Percentiles rank a stretch among this genome's conserved stretches.
phyloP scores from a whole-genome alignment of 2,888 invertebrate genomes.

The Dexiosoma caninum region DNA sequence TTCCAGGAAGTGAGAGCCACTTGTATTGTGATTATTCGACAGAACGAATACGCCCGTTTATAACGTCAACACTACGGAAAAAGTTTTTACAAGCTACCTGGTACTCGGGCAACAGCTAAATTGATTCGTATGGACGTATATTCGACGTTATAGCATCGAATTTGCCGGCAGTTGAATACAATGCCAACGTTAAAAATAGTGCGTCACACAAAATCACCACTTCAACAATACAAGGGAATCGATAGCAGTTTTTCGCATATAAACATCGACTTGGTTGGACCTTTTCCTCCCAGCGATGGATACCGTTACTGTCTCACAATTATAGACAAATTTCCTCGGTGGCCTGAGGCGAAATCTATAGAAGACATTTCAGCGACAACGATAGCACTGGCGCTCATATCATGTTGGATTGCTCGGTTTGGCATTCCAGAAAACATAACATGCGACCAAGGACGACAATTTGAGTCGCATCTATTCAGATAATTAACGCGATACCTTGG shows the following conservation, averaged over 20 bases:
- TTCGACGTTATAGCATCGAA: not conserved
- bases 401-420: conserved; percentile 42
- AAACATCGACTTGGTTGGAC: conserved; percentile 30
- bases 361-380: conserved; percentile 28
- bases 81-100: too few relatives aligned
- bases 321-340: conserved; percentile 46
- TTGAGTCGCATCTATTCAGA: conserved; percentile 39
- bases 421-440: conserved; percentile 40
- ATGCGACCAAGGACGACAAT: conserved; percentile 49
- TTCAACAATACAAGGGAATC: not conserved
- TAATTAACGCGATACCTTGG: conserved; percentile 35
- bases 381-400: conserved; percentile 27
- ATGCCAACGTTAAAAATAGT: conserved; percentile 2
- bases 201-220: not conserved
- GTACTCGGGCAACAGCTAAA: too few relatives aligned
- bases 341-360: conserved; percentile 41
- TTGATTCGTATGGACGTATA: conserved; percentile 57
- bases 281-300: conserved; percentile 13
- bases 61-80: too few relatives aligned
- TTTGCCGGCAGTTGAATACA: not conserved
- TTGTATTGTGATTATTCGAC: too few relatives aligned
- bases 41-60: too few relatives aligned
- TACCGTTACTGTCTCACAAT: conserved; percentile 35
- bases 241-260: conserved; percentile 23
- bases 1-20: too few relatives aligned